These are phyloP conservation scores for Mastigias papua DNA, from an alignment of 30 jellyfish, hydroid and myxozoan species.

Conservation along the genomic window DNA sequence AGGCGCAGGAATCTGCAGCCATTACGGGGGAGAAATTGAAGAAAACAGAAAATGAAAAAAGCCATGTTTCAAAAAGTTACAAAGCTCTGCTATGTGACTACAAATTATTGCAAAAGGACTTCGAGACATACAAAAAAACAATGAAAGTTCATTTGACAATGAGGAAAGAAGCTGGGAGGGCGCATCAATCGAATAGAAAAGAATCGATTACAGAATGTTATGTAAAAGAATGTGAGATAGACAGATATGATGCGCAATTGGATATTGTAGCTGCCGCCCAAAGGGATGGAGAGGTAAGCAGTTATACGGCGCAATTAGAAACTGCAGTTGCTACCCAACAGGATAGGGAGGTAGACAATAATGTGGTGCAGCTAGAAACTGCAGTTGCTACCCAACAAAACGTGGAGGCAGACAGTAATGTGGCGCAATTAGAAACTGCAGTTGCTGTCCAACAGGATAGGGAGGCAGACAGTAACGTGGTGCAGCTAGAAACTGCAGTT, in stretches of 20 bases:
- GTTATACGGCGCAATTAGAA: too few relatives aligned
- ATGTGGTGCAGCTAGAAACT: too few relatives aligned
- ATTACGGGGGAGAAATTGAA: conserved; percentile 54
- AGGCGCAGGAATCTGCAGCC: conserved; percentile 44
- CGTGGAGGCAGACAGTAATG: too few relatives aligned
- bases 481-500: too few relatives aligned
- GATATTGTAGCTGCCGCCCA: conserved; percentile 41
- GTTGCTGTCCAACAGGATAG: too few relatives aligned
- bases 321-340: too few relatives aligned
- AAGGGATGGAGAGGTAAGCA: background rate
- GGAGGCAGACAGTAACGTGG: too few relatives aligned
- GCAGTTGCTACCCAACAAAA: too few relatives aligned
- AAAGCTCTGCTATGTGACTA: conserved; percentile 21
- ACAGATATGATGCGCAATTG: conserved; percentile 58
- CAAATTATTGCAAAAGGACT: conserved; percentile 51
- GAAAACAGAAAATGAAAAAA: conserved; percentile 30
- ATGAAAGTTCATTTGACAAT: conserved; percentile 49
- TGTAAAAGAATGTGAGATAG: conserved; percentile 15
- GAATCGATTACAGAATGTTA: background rate
- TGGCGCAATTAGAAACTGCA: too few relatives aligned
- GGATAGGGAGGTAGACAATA: too few relatives aligned
- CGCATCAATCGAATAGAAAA: conserved; percentile 35
- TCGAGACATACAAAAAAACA: conserved; percentile 64
- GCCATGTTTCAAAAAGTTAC: conserved; percentile 17
- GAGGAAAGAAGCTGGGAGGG: conserved; percentile 50